Base-by-base conservation (phyloP, 2,113 vertebrate species). In the Chinchilla lanigera region DNA sequence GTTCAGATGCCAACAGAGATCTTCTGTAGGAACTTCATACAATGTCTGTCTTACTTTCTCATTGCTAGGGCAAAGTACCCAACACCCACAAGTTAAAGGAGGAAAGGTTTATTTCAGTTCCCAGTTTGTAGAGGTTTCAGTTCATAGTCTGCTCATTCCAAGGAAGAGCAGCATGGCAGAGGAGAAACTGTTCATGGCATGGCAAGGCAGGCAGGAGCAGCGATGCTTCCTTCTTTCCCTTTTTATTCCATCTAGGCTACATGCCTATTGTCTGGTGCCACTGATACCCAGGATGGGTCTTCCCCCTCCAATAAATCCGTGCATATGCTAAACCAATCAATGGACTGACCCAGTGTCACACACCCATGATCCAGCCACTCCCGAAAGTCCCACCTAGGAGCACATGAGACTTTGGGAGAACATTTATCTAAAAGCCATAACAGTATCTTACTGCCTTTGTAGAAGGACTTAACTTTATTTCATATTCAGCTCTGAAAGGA, bases 21-120 rank as follows among this genome's bases (percentile, higher is more conserved):
- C 52, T 96, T 81, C 44, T 92, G 10, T 75, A 78, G 30, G 41
- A 92, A 89, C 63, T 35, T 89, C n/a, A 73, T 38, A n/a, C 44
- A 44, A 35, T 71, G 90, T 63, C 13, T 92, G 26, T 77, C 44
- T 41, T 44, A 47, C 44, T 77, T 47, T 77, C 73, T 77, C 12
- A 6, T 77, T 11, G 24, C 26, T 77, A 30, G 13, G 73, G 16
- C 73, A 47, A 47, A 77, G 47, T 16, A 28, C 44, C 73, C 10
- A 47, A 30, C 26, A 47, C 5, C 13, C 26, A 12, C 38, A 50
- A 47, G 73, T 28, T 17, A 77, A 77, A 41, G 41, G 73, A 77
- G 44, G 26, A 47, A 47, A 77, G 13, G 12, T 44, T 77, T 30
- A 77, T 77, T 30, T 77, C 30, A 47, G 12, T 44, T 75, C 26